Base-by-base conservation (phyloP, 2,888 invertebrate species). In the Germaria angustata region DNA sequence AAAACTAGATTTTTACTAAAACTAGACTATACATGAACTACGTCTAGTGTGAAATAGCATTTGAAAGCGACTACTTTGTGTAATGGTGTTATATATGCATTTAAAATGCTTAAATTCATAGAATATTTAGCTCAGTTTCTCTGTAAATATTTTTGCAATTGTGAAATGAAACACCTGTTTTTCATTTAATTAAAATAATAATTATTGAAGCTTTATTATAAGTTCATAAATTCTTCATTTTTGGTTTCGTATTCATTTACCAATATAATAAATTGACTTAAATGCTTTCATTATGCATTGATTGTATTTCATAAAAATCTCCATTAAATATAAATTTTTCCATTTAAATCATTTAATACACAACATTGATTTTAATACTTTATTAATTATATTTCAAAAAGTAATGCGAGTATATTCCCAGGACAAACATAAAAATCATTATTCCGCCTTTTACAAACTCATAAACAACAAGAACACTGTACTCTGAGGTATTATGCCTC, bases 401-500 rank as follows among this genome's bases (percentile, higher is more conserved):
- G n/a, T n/a, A n/a, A n/a, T n/a, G n/a, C n/a, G n/a, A n/a, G n/a
- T 32, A n/a, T 41, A 66, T 57, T 57, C 20, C 63, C 53, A 55
- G 22, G 1, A 9, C 53, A 59, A 51, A 6, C 13, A n/a, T n/a
- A 34, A 49, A 7, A 22, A 55, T 28, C 13, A 44, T 69, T n/a
- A 41, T 63, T 7, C 22, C 15, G 24, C 15, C 46, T 13, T 49
- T 46, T 24, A 15, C 51, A 39, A 11, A 51, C 15, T 20, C 32
- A 28, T 17, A 39, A 32, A 51, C 20, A 53, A 49, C 3, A 17
- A 24, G 20, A 49, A 39, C 44, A 49, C 28, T 55, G 44, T 32
- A 49, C 44, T 75, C 57, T 57, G 66, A 51, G 66, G 75, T 65
- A 66, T 75, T 57, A 28, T 36, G 8, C 17, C 75, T 49, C 24